Percentiles rank a stretch among this genome's conserved stretches.
Evolutionary conservation across 2,113 vertebrate genomes (phyloP).

Genomic region (Chlorodrepanis virens): DNA sequence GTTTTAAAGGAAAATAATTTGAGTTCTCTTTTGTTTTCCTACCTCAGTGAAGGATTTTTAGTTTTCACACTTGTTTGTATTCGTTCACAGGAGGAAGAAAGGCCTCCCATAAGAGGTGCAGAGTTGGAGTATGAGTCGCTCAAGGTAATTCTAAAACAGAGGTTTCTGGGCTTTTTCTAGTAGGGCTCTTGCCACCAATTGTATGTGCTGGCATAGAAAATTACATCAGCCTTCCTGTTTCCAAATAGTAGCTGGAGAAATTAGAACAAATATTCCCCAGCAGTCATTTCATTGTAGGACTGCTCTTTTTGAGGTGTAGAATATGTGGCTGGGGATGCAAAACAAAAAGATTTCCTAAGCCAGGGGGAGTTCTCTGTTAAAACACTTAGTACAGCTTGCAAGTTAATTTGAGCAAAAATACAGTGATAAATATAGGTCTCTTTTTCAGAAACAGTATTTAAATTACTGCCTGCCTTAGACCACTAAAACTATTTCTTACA

Average conservation of each 20-base stretch:
- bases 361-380: not conserved
- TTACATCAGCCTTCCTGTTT: not conserved
- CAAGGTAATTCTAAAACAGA: conserved; percentile 79
- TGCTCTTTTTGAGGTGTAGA: not conserved
- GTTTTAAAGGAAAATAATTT: not conserved
- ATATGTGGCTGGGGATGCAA: not conserved
- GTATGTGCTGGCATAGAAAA: not conserved
- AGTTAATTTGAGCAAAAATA: not conserved
- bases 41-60: not conserved
- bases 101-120: conserved; percentile 87
- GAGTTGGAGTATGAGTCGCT: conserved; percentile 97
- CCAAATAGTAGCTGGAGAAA: not conserved
- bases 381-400: not conserved
- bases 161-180: not conserved
- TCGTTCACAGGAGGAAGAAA: conserved; percentile 84
- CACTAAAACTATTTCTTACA: not conserved
- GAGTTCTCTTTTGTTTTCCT: not conserved
- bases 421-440: not conserved
- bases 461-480: not conserved
- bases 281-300: not conserved
- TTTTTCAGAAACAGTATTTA: not conserved
- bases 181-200: not conserved
- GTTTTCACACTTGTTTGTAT: conserved; percentile 12
- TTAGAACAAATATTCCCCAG: not conserved
- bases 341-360: not conserved